These are phyloP conservation scores for Petrosia ficiformis DNA, from an alignment of 37 sponge, comb jelly and placozoan genomes.

Conservation along the genomic window DNA sequence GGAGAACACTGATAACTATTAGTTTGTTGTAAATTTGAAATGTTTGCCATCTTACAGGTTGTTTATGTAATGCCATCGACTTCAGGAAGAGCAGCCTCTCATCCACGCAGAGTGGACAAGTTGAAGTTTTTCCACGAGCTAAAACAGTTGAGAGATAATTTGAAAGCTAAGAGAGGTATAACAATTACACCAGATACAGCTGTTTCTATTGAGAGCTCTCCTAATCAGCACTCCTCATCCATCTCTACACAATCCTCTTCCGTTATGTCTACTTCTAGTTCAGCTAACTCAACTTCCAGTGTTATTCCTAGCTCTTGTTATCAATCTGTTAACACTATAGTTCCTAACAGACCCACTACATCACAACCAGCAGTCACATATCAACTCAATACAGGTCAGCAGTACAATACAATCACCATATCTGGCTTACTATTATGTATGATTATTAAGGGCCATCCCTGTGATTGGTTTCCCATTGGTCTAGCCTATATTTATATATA, in stretches of 20 bases:
- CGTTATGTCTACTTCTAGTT: background rate
- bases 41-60: conserved; percentile 59
- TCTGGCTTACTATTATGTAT: too few relatives aligned
- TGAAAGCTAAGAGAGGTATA: conserved; percentile 15
- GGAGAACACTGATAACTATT: background rate
- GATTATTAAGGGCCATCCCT: too few relatives aligned
- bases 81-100: conserved; percentile 76
- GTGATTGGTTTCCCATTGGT: too few relatives aligned
- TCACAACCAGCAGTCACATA: too few relatives aligned
- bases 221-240: conserved; percentile 1
- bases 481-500: too few relatives aligned
- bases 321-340: background rate
- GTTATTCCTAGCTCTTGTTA: background rate
- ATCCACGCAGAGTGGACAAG: conserved; percentile 78
- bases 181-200: background rate
- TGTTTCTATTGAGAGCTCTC: too few relatives aligned
- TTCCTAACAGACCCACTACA: too few relatives aligned
- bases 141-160: conserved; percentile 61
- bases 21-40: background rate
- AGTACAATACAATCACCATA: too few relatives aligned
- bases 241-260: background rate
- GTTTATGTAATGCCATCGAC: conserved; percentile 94
- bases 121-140: conserved; percentile 82
- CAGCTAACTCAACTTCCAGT: background rate
- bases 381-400: too few relatives aligned